Conservation (phyloP, 2,797 vertebrate species). For the Nyctalus aviator region DNA sequence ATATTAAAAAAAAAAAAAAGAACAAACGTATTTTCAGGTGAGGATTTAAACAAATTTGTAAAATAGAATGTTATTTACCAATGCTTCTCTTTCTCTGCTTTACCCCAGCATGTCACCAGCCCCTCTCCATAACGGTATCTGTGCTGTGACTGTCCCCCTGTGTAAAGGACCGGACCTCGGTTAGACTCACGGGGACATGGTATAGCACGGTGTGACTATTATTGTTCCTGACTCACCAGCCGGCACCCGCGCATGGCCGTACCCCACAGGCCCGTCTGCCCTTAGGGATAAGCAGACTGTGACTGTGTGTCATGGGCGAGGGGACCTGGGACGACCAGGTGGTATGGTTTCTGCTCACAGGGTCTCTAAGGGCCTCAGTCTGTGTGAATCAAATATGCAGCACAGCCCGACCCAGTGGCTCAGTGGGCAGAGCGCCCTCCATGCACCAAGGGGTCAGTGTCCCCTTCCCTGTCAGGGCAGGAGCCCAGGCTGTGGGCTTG, state of each 20-base stretch:
- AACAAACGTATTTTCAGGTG: background rate
- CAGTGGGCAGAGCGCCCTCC: no score
- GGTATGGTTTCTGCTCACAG: slow-evolving; percentile 41
- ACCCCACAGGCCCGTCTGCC: slow-evolving; percentile 48
- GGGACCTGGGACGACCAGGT: background rate
- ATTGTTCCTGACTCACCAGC: slow-evolving; percentile 26
- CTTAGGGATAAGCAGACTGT: background rate
- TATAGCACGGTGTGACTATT: slow-evolving; percentile 28
- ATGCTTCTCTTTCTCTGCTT: background rate
- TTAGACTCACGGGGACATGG: background rate
- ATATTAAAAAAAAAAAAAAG: no score
- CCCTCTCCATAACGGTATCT: background rate
- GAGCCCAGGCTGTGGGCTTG: no score
- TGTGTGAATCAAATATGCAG: slow-evolving; percentile 21
- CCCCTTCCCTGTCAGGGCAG: no score
- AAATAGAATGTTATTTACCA: background rate
- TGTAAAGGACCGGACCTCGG: slow-evolving; percentile 2
- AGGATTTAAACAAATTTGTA: background rate
- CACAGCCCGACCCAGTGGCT: no score
- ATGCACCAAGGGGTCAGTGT: no score
- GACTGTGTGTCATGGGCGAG: background rate
- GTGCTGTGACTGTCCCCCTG: background rate
- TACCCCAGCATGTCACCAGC: background rate
- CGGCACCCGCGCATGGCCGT: background rate
- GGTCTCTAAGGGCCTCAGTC: background rate